Base-by-base conservation (phyloP, 2,888 invertebrate genomes). In the Chalcosyrphus nemorum region DNA sequence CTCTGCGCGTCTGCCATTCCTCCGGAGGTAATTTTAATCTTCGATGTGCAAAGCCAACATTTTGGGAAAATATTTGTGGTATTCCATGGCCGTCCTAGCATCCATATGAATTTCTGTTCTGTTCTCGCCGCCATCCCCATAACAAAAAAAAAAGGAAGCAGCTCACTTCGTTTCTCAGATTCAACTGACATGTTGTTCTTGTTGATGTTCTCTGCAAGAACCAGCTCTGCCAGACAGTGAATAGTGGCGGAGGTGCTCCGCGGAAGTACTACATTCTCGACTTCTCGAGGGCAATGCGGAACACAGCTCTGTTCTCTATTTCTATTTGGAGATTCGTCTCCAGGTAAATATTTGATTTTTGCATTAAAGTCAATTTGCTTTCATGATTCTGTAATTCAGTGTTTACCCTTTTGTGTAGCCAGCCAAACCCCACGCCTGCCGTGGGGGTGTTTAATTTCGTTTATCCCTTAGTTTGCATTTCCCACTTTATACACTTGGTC, bases 291-390 rank as follows among this genome's bases (percentile, higher is more conserved):
- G 24, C 4, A 4, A 4, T 24, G 24, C 24, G 24, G 24, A 24
- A 24, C 24, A 24, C 24, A 24, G 24, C 24, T 24, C 4, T 3
- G 17, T 6, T 7, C 19, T 47, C 7, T 35, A n/a, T 66, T 21
- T 15, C 13, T 24, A 9, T 7, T 65, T 41, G 45, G 65, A 38
- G 38, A 54, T 63, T 52, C 65, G 19, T 74, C 88, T 87, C 87
- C 88, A 88, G 88, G 90, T 90, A 91, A 90, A 90, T 91, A 90
- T 91, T 90, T 90, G 91, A 90, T 91, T 91, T 91, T 89, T 90
- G 89, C 90, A 90, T 90, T 90, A 91, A 91, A 90, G 91, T 90
- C 90, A 91, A 90, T 90, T 90, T 90, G 91, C 89, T 91, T 91
- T 91, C 90, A 91, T 90, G 90, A 90, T 91, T 91, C 91, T 89